Conservation (phyloP, 2,888 invertebrate species). For the Dynastes tityus region DNA sequence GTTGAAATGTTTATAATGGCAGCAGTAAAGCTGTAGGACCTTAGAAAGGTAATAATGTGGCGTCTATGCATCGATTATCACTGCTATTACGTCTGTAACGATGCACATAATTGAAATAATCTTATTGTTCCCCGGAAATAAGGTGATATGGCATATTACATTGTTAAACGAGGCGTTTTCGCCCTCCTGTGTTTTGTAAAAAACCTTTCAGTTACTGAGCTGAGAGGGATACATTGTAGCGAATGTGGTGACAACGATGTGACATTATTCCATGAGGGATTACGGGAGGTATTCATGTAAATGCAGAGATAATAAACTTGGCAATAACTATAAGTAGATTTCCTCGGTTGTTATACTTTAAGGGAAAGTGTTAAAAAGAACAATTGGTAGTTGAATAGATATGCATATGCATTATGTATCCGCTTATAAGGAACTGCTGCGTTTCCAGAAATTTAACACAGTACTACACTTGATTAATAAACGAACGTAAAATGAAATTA, state of each 20-base stretch:
- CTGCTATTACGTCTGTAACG: too few relatives aligned
- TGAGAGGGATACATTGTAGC: background rate
- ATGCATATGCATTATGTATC: too few relatives aligned
- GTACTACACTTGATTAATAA: too few relatives aligned
- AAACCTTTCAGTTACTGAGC: background rate
- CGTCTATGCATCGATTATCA: too few relatives aligned
- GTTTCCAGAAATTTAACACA: too few relatives aligned
- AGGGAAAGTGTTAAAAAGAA: background rate
- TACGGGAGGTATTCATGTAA: background rate
- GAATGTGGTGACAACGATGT: background rate
- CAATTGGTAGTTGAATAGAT: background rate
- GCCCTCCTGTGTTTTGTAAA: background rate
- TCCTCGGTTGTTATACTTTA: background rate
- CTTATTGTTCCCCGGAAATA: background rate
- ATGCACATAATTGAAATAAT: slow-evolving; percentile 12
- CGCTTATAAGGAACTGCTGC: too few relatives aligned
- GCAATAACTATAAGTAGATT: background rate
- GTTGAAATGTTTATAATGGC: too few relatives aligned
- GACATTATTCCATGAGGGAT: background rate
- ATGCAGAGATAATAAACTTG: background rate
- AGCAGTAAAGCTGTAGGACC: too few relatives aligned
- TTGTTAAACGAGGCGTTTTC: background rate
- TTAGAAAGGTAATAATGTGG: too few relatives aligned
- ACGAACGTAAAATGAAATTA: too few relatives aligned
- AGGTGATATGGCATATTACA: slow-evolving; percentile 1